A percentile compares a stretch with the other conserved stretches of the same genome.
phyloP scores from a whole-genome alignment of 2,888 invertebrate species.

The Cataglyphis livida region DNA sequence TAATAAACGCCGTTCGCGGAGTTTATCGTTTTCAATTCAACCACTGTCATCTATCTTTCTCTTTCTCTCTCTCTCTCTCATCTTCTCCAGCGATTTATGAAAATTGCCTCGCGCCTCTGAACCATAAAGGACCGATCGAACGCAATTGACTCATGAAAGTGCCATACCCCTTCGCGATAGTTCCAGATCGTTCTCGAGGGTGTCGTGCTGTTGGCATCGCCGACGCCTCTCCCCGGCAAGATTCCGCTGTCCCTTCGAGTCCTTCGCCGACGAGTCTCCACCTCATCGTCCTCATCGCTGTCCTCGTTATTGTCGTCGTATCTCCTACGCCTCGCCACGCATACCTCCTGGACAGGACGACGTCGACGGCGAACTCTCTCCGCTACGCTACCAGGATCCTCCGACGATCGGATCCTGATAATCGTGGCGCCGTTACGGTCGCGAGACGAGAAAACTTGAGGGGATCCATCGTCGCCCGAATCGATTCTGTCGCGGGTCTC shows the following conservation, averaged over 20 bases:
- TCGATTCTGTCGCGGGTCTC: slow-evolving; percentile 23
- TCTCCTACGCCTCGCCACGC: slow-evolving; percentile 61
- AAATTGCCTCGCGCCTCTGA: slow-evolving; percentile 73
- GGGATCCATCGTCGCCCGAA: slow-evolving; percentile 16
- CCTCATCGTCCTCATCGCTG: slow-evolving; percentile 66
- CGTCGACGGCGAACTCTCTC: slow-evolving; percentile 71
- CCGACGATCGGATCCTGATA: slow-evolving; percentile 76
- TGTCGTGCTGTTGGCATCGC: slow-evolving; percentile 65
- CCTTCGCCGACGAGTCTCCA: slow-evolving; percentile 55
- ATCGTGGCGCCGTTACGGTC: slow-evolving; percentile 80
- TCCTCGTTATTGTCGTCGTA: slow-evolving; percentile 73
- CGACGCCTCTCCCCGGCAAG: slow-evolving; percentile 54
- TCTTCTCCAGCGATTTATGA: slow-evolving; percentile 75
- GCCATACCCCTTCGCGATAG: slow-evolving; percentile 82
- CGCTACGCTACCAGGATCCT: slow-evolving; percentile 55
- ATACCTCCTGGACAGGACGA: slow-evolving; percentile 67
- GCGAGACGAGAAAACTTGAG: slow-evolving; percentile 63
- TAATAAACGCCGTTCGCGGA: slow-evolving; percentile 9
- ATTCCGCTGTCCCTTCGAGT: slow-evolving; percentile 60
- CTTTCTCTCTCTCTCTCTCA: slow-evolving; percentile 54
- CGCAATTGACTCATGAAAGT: slow-evolving; percentile 76
- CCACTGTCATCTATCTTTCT: slow-evolving; percentile 28
- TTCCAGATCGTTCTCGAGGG: slow-evolving; percentile 81
- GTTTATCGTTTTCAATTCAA: slow-evolving; percentile 11
- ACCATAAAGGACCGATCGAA: slow-evolving; percentile 74